Evolutionary conservation across 2,797 vertebrate genomes (phyloP).

Genomic region (Todus mexicanus): DNA sequence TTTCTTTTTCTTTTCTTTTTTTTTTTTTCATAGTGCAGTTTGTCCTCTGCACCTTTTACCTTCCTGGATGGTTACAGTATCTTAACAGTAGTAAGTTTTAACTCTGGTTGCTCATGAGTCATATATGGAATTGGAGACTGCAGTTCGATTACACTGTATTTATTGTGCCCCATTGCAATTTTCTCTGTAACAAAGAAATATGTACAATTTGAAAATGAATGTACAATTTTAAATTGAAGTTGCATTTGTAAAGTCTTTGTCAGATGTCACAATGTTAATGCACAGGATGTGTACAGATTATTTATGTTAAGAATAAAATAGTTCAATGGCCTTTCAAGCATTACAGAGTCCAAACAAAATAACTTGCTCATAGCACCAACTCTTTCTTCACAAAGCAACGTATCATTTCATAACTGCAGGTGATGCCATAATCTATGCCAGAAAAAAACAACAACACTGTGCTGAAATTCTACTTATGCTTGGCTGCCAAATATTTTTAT

Average conservation of each 20-base stretch:
- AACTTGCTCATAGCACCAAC: conserved; percentile 39
- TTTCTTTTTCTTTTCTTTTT: background rate
- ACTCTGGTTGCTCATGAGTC: conserved; percentile 55
- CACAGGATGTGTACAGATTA: conserved; percentile 67
- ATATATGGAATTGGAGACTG: conserved; percentile 58
- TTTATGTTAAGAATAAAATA: conserved; percentile 71
- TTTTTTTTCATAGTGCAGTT: conserved; percentile 22
- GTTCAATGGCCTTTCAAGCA: conserved; percentile 55
- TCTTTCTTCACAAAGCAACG: conserved; percentile 22
- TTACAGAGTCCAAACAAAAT: conserved; percentile 46
- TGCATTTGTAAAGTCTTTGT: conserved; percentile 68
- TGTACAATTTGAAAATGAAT: conserved; percentile 69
- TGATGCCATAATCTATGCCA: conserved; percentile 36
- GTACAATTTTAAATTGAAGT: conserved; percentile 69
- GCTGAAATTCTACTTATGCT: conserved; percentile 59
- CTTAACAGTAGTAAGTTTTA: conserved; percentile 57
- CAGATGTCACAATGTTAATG: conserved; percentile 58
- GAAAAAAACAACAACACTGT: conserved; percentile 58
- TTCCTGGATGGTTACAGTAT: conserved; percentile 42
- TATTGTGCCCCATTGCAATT: conserved; percentile 69
- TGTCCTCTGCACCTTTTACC: conserved; percentile 58
- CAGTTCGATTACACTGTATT: conserved; percentile 64
- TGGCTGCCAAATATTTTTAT: conserved; percentile 68
- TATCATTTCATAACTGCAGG: conserved; percentile 45
- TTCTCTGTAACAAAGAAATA: conserved; percentile 67